A percentile compares a stretch with the other conserved stretches of the same genome.
Evolutionary conservation across 2,797 vertebrate genomes (phyloP).

Genomic region (Neostethus bicornis): DNA sequence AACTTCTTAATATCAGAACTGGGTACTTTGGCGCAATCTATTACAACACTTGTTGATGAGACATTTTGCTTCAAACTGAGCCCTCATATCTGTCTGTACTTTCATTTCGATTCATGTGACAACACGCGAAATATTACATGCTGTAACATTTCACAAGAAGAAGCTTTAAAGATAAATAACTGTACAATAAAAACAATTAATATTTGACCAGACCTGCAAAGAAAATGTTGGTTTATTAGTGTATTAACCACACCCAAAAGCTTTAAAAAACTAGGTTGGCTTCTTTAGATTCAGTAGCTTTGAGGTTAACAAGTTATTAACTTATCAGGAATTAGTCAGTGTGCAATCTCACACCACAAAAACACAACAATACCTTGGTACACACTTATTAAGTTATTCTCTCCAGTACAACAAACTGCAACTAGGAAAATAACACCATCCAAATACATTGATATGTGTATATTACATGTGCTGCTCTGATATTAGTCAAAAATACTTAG

Average conservation of each 20-base stretch:
- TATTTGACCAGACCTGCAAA: constrained; percentile 21
- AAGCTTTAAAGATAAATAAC: constrained; percentile 8
- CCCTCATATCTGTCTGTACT: background rate
- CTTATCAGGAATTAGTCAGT: background rate
- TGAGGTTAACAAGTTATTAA: constrained; percentile 12
- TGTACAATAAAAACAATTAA: constrained; percentile 40
- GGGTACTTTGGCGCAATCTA: background rate
- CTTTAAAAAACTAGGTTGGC: background rate
- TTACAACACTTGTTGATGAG: constrained; percentile 6
- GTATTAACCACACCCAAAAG: constrained; percentile 30
- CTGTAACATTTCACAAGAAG: background rate
- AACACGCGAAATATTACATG: background rate
- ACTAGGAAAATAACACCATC: no score
- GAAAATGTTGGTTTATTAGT: constrained; percentile 16
- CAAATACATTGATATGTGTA: no score
- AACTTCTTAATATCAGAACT: constrained; percentile 2
- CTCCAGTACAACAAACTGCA: no score
- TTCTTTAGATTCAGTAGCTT: constrained; percentile 5
- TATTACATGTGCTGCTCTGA: no score
- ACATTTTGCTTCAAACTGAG: background rate
- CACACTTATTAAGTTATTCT: no score
- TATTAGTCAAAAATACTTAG: no score
- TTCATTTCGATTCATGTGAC: constrained; percentile 1
- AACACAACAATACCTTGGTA: background rate
- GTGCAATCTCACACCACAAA: background rate